Conservation (phyloP, 2,797 vertebrate species). For the Sarcoramphus papa region DNA sequence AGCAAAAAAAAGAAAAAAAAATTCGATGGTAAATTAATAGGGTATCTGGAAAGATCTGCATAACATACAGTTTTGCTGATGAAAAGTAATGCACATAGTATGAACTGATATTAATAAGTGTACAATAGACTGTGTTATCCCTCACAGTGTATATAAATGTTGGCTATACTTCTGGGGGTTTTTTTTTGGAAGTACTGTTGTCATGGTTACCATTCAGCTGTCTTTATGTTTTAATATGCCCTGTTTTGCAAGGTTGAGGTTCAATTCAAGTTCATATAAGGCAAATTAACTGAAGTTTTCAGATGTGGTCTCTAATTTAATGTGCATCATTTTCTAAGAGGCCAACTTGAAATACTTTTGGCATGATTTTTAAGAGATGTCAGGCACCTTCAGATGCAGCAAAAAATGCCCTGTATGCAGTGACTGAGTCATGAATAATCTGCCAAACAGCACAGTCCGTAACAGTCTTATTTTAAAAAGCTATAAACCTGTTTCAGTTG, state of each 20-base stretch:
- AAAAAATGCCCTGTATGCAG: background rate
- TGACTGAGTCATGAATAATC: background rate
- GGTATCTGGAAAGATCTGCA: background rate
- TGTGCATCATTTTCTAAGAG: background rate
- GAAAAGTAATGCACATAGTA: background rate
- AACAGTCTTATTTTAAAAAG: background rate
- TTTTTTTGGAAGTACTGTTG: conserved; percentile 1
- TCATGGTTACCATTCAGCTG: conserved; percentile 43
- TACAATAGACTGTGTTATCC: background rate
- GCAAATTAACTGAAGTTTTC: conserved; percentile 20
- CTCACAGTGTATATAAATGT: background rate
- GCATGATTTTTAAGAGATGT: background rate
- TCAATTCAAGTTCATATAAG: conserved; percentile 35
- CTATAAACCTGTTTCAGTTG: background rate
- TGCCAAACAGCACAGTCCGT: background rate
- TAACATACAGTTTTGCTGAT: background rate
- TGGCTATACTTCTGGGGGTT: background rate
- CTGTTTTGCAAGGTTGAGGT: conserved; percentile 26
- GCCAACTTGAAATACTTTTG: background rate
- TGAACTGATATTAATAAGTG: background rate
- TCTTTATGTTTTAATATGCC: conserved; percentile 21
- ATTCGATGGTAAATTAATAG: background rate
- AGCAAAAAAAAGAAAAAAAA: background rate
- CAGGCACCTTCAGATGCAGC: background rate
- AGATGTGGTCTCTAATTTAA: background rate